Percentiles rank a stretch among this genome's conserved stretches.
Conservation (phyloP, 2,888 invertebrate genomes). For the Phrixothrix hirtus region DNA sequence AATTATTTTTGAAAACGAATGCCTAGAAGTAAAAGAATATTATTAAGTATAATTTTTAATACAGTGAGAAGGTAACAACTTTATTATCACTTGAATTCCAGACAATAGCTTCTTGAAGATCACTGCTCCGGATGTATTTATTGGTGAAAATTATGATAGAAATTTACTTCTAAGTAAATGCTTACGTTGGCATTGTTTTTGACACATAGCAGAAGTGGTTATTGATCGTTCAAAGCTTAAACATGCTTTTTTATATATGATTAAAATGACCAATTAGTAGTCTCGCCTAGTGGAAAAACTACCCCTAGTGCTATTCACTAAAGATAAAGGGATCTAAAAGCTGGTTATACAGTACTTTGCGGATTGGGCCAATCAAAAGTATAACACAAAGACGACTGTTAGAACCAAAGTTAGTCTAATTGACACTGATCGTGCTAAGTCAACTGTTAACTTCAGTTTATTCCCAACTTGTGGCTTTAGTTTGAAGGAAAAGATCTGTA, state of each 20-base stretch:
- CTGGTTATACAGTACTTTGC: conserved; percentile 32
- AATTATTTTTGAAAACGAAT: too few species aligned
- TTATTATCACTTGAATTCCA: conserved; percentile 21
- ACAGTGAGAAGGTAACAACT: conserved; percentile 6
- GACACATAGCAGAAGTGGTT: too few species aligned
- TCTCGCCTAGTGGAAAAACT: conserved; percentile 7
- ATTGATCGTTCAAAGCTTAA: too few species aligned
- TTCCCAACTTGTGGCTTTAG: conserved; percentile 13
- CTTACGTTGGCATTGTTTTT: background rate
- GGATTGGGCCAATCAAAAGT: conserved; percentile 47
- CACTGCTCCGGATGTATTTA: conserved; percentile 37
- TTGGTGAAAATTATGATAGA: conserved; percentile 17
- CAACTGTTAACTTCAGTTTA: conserved; percentile 41
- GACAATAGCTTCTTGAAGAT: conserved; percentile 34
- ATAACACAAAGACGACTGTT: conserved; percentile 46
- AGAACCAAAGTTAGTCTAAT: conserved; percentile 46
- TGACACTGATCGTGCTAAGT: conserved; percentile 49
- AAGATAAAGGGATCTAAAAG: conserved; percentile 34
- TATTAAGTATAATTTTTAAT: too few species aligned
- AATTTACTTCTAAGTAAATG: background rate
- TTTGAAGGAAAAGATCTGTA: conserved; percentile 5
- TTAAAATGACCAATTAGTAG: conserved; percentile 5
- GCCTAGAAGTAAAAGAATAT: too few species aligned
- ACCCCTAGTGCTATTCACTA: conserved; percentile 16
- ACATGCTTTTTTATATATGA: too few species aligned